Evolutionary conservation across 2,797 vertebrate genomes (phyloP).

Genomic region (Crenuchus spilurus): DNA sequence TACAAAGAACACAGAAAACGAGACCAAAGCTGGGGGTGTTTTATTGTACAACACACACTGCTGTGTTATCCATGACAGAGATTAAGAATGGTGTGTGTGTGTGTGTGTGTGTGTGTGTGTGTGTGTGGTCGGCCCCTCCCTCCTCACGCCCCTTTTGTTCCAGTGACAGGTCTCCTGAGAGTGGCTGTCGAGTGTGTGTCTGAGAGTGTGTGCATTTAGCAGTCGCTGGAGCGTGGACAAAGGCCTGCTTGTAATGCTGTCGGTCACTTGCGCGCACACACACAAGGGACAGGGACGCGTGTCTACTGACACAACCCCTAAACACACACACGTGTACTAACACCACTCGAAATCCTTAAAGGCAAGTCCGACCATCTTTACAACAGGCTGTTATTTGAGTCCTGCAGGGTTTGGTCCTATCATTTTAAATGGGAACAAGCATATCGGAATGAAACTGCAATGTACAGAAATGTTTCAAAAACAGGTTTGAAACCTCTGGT

Average conservation of each 20-base stretch:
- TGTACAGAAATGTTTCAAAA: no score
- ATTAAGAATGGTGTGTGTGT: slow-evolving; percentile 10
- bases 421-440: no score
- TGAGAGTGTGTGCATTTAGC: slow-evolving; percentile 72
- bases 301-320: neutral
- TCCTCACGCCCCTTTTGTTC: slow-evolving; percentile 56
- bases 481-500: no score
- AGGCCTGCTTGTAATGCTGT: slow-evolving; percentile 80
- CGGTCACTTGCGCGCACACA: slow-evolving; percentile 55
- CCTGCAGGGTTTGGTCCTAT: no score
- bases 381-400: no score
- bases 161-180: slow-evolving; percentile 61
- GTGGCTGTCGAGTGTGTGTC: slow-evolving; percentile 17
- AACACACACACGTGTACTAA: neutral
- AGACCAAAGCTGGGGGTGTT: no score
- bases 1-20: no score
- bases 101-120: slow-evolving; percentile 30
- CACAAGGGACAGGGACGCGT: no score
- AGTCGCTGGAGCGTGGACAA: slow-evolving; percentile 78
- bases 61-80: slow-evolving; percentile 1
- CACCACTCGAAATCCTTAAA: no score
- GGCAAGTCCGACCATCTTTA: no score
- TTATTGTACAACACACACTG: neutral
- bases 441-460: no score
- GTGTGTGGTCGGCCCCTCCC: slow-evolving; percentile 12